Conservation (phyloP, 2,113 vertebrate genomes). For the Herpetotheres cachinnans region DNA sequence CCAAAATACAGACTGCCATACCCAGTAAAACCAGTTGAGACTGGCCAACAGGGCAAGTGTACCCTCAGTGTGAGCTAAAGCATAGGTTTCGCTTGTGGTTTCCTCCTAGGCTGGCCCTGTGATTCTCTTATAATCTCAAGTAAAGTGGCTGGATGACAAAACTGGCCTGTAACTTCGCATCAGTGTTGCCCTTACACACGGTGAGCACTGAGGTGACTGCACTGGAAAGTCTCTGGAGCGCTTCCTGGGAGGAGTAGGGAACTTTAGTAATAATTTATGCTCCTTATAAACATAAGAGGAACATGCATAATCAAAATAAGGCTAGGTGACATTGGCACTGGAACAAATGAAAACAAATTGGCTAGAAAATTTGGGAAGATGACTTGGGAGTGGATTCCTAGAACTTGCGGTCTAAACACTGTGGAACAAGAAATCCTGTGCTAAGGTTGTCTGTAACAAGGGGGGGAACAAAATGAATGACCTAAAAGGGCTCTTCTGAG, state of each 20-base stretch:
- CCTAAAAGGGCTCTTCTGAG: background rate
- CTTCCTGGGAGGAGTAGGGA: background rate
- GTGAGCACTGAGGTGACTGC: too few relatives aligned
- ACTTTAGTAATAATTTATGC: background rate
- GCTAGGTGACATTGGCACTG: background rate
- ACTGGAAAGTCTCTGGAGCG: rapidly evolving
- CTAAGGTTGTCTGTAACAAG: background rate
- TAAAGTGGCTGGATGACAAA: background rate
- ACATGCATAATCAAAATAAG: background rate
- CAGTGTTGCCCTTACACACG: rapidly evolving
- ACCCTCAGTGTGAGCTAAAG: background rate
- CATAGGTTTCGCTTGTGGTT: background rate
- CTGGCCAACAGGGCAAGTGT: background rate
- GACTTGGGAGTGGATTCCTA: background rate
- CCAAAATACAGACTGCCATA: background rate
- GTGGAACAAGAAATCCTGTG: background rate
- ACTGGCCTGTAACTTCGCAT: background rate
- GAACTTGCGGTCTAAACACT: background rate
- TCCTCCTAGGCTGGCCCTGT: background rate
- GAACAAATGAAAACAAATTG: background rate
- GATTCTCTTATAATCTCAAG: background rate
- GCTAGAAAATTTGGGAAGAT: background rate
- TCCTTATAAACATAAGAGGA: background rate
- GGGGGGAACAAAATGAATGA: background rate
- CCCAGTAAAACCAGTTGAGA: background rate